Evolutionary conservation across 2,888 invertebrate genomes (phyloP).

Genomic region (Diaperis boleti): DNA sequence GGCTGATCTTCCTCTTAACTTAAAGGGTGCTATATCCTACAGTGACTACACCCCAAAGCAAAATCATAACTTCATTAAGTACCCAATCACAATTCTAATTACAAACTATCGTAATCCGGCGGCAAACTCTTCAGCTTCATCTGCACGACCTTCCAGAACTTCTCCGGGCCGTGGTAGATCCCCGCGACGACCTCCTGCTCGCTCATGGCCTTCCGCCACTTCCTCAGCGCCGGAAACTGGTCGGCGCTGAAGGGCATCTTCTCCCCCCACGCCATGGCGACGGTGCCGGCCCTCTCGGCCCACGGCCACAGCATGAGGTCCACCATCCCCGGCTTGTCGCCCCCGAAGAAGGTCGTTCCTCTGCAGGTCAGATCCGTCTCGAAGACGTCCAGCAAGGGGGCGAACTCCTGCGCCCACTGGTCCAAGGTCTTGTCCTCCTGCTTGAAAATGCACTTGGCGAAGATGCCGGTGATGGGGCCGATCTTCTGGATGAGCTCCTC

Average conservation of each 20-base stretch:
- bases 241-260: slow-evolving; percentile 48
- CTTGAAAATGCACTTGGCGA: slow-evolving; percentile 50
- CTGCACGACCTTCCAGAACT: slow-evolving; percentile 52
- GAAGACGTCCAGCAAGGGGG: slow-evolving; percentile 55
- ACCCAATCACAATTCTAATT: slow-evolving; percentile 14
- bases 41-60: background rate
- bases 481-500: slow-evolving; percentile 59
- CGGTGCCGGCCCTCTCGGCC: slow-evolving; percentile 52
- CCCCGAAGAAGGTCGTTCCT: slow-evolving; percentile 59
- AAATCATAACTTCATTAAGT: too few species aligned
- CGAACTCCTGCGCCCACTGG: slow-evolving; percentile 52
- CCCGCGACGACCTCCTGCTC: slow-evolving; percentile 47
- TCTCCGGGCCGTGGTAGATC: slow-evolving; percentile 54
- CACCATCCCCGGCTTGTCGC: slow-evolving; percentile 61
- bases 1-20: too few species aligned
- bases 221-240: slow-evolving; percentile 48
- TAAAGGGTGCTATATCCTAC: too few species aligned
- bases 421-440: slow-evolving; percentile 51
- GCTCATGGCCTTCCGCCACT: slow-evolving; percentile 54
- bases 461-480: slow-evolving; percentile 51
- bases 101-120: slow-evolving; percentile 53
- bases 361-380: slow-evolving; percentile 57
- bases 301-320: slow-evolving; percentile 60
- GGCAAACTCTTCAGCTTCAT: slow-evolving; percentile 46
- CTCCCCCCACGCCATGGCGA: slow-evolving; percentile 48